Evolutionary conservation across 2,113 vertebrate genomes (phyloP), one percentile per base, ranked within the genome.

Genomic region (Syngnathus typhle): DNA sequence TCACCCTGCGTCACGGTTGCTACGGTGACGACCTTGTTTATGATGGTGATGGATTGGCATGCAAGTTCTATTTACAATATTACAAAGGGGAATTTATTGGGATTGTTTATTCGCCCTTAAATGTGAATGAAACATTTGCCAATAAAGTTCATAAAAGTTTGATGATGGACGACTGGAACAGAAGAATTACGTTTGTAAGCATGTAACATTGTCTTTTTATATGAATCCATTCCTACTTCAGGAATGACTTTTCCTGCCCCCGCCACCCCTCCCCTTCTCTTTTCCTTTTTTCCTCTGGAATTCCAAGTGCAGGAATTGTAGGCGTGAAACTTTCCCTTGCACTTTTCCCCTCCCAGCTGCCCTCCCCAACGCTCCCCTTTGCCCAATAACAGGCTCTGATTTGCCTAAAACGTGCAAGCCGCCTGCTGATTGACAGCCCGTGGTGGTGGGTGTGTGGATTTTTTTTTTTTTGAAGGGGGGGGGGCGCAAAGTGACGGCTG

Each of bases 341-440:
- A 86, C 81, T 65, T 75, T 75, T 76, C 70, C 49, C 49, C 47
- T 49, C 64, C 56, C 58, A 7, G 7, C 16, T 67, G 82, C 27
- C 55, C 32, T 36, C 23, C 13, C 54, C 15, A 27, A 21, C 21
- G 54, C 75, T 81, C 81, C 55, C 69, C 77, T 74, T 10, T 69
- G 61, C 62, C 87, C 91, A 90, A 88, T 88, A 58, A 82, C 72
- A 76, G 79, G 68, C 75, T 81, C 73, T 82, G 85, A 89, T 91
- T 90, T 81, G 90, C 75, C 72, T 23, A 12, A 36, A 38, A 11
- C 73, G 41, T 65, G 58, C 76, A 72, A 77, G 83, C 81, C 60
- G 55, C 43, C 13, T 8, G 46, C 58, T 88, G 88, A 92, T 43
- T 90, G 90, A 90, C 91, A 88, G 83, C 67, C 76, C 15, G 11